Evolutionary conservation across 2,113 vertebrate species (phyloP).

Genomic region (Empidonax alnorum): DNA sequence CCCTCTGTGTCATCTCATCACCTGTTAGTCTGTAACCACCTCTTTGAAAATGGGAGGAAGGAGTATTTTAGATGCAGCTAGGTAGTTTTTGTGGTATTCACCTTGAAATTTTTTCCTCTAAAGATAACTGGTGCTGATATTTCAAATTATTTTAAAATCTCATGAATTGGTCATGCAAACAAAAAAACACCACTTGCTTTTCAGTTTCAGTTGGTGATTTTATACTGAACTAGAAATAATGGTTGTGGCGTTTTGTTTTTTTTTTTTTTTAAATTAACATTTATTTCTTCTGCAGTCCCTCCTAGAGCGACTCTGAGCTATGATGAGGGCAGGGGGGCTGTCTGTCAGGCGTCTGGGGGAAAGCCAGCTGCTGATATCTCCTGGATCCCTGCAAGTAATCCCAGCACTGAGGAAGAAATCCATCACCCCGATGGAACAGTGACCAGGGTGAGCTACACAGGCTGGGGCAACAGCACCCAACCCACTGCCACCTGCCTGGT

Average conservation of each 20-base stretch:
- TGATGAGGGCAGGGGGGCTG: background rate
- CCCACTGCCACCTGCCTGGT: conserved; percentile 42
- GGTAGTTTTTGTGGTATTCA: background rate
- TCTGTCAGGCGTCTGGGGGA: conserved; percentile 46
- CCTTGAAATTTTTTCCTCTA: background rate
- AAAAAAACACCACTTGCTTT: background rate
- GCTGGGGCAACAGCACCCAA: background rate
- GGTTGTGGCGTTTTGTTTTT: background rate
- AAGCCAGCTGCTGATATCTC: conserved; percentile 69
- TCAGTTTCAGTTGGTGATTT: background rate
- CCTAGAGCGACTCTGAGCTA: background rate
- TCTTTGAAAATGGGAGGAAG: background rate
- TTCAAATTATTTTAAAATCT: background rate
- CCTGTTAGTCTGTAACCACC: background rate
- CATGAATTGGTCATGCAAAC: accelerated
- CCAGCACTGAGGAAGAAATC: background rate
- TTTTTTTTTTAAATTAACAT: background rate
- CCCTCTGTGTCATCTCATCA: background rate
- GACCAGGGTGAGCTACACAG: conserved; percentile 27
- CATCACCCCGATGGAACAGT: conserved; percentile 10
- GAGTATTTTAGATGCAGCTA: background rate
- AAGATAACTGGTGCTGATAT: background rate
- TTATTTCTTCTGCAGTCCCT: conserved; percentile 22
- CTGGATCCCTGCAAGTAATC: conserved; percentile 50
- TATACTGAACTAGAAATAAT: background rate